Percentiles rank a stretch among this genome's conserved stretches.
Conservation (phyloP, 2,113 vertebrate species). For the Trachemys scripta region DNA sequence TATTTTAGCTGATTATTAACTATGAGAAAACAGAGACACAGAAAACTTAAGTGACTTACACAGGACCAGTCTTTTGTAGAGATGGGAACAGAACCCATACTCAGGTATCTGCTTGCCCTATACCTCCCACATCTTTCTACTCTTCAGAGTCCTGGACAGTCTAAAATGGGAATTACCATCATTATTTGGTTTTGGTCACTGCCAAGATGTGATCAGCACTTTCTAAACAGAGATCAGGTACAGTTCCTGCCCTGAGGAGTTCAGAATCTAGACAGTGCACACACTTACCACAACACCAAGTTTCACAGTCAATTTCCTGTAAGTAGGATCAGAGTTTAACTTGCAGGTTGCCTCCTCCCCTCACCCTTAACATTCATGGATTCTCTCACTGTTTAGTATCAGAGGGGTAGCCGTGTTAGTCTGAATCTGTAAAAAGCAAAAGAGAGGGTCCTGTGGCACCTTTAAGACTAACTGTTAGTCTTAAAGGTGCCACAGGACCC, state of each 20-base stretch:
- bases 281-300: not conserved
- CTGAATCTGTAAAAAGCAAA: too few species aligned
- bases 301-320: not conserved
- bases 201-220: not conserved
- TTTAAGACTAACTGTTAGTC: too few species aligned
- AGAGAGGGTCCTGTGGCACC: too few species aligned
- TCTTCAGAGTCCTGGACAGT: not conserved
- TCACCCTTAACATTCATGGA: not conserved
- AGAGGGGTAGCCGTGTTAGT: too few species aligned
- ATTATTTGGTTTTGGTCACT: not conserved
- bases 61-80: not conserved
- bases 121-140: not conserved
- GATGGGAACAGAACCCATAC: not conserved
- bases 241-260: not conserved
- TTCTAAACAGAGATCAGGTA: not conserved
- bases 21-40: not conserved
- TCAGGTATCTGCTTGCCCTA: not conserved
- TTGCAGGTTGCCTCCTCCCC: not conserved
- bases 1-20: not conserved
- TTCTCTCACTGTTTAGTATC: not conserved
- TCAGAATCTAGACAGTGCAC: not conserved
- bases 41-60: not conserved
- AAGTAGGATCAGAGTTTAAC: not conserved
- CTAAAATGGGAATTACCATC: not conserved
- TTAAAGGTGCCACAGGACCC: too few species aligned